Percentiles rank a stretch among this genome's conserved stretches.
Conservation (phyloP, 2,113 vertebrate genomes). For the Felis chaus region DNA sequence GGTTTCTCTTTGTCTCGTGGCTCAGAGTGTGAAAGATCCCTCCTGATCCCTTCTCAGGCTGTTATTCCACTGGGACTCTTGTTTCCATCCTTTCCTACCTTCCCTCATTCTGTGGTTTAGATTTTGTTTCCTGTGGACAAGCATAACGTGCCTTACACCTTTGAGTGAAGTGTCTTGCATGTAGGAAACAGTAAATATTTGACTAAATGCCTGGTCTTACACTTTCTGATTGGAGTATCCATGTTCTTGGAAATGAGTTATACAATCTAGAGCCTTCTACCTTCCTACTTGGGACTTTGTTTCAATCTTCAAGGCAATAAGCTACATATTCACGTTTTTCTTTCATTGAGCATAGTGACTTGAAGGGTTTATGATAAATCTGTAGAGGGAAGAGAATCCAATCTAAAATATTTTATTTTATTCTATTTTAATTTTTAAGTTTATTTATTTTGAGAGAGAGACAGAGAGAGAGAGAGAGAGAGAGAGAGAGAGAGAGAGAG, state of each 20-base stretch:
- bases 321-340: not conserved
- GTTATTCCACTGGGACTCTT: not conserved
- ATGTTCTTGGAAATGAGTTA: not conserved
- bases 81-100: not conserved
- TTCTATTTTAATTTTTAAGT: no score
- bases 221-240: not conserved
- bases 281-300: not conserved
- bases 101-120: not conserved
- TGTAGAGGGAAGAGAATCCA: not conserved
- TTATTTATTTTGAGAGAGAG: no score
- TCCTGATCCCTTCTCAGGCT: not conserved
- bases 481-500: no score
- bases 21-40: not conserved
- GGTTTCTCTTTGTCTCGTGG: not conserved
- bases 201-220: not conserved
- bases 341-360: not conserved
- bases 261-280: not conserved
- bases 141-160: not conserved
- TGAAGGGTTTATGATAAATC: not conserved
- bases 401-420: not conserved
- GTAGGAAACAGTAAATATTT: not conserved
- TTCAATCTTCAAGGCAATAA: not conserved
- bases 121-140: not conserved
- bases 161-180: not conserved
- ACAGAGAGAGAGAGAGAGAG: no score